Base-by-base conservation (phyloP, 2,888 invertebrate species). In the Elysia crispata region DNA sequence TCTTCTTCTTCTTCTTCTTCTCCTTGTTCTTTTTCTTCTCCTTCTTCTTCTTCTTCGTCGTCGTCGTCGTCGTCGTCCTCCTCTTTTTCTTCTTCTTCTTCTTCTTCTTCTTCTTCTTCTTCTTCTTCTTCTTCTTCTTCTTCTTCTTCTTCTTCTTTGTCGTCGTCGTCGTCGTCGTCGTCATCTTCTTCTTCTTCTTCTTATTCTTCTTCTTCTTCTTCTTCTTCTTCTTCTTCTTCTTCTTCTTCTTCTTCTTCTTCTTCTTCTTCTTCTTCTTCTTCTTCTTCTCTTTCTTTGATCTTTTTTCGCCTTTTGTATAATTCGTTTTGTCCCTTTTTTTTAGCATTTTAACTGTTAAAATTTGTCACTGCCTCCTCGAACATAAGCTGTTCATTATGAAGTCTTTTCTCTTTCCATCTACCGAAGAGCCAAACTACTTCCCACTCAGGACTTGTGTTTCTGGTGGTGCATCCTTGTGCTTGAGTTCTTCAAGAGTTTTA, bases 31-130 rank as follows among this genome's bases (percentile, higher is more conserved):
- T 8, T 11, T 18, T 18, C 11, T 8, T 20, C n/a, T 0, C 28
- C 11, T 8, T 64, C 8, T 18, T 64, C 64, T 8, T 0, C 64
- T 20, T n/a, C n/a, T n/a, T n/a, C n/a, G n/a, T n/a, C n/a, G n/a
- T n/a, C n/a, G n/a, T n/a, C n/a, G n/a, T n/a, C 8, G 18, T 64
- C n/a, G 23, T 18, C 1, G 64, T 8, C n/a, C 11, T 64, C 0
- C 11, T 20, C 25, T 66, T 66, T 31, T n/a, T 66, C 3, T 66
- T 66, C 23, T n/a, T 66, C 66, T n/a, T 66, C 66, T 66, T 66
- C 66, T 66, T 66, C 66, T 66, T 66, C 66, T 66, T 66, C 66
- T 66, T 66, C 66, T 66, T 66, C 66, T 66, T 66, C 66, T 66
- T 66, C 66, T 66, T 66, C 66, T 66, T 66, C 66, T 62, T 62